Evolutionary conservation across 2,113 vertebrate species (phyloP), one percentile per base, ranked within the genome.

Genomic region (Hiodon alosoides): DNA sequence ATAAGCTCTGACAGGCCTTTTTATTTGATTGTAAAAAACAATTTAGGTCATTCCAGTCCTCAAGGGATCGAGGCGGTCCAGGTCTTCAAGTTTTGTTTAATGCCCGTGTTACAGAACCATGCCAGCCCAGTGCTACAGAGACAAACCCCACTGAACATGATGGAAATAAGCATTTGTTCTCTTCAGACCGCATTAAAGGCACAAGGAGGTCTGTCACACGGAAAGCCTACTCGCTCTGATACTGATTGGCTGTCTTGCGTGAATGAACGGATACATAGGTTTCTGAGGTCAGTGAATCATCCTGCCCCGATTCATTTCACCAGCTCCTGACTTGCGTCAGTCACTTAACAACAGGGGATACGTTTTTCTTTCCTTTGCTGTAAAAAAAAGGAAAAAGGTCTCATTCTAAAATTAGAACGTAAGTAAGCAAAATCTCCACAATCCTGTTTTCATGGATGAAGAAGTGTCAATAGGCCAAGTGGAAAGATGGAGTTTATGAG

Each of bases 341-440:
- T 71, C 70, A 60, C 70, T 71, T 59, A 59, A 57, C 70, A 71
- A 71, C 54, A 48, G 54, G 69, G 55, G 31, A 58, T 71, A 47
- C 47, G 47, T 48, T 71, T 71, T 58, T 14, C 16, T 7, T 50
- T 69, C 4, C 4, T 16, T 9, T 54, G 5, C 11, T 47, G 16
- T 31, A 31, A 31, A 31, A 31, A 31, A 31, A 31, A n/a, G n/a
- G 31, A 31, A 31, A 31, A 71, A 71, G 46, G 68, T 62, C 3
- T 62, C n/a, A 13, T n/a, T 48, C 9, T 8, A 71, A 4, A 14
- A 58, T 71, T 59, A 47, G 53, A 71, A 71, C 10, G 58, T 5
- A 70, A 57, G 5, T 47, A 48, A 31, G 31, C 31, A 31, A 31
- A 31, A 31, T 31, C 31, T 31, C 31, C 2, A 2, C 31, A 31